These are phyloP conservation scores for Habroteleia sp. DNA, from an alignment of 2,888 invertebrate genomes.

Conservation along the genomic window DNA sequence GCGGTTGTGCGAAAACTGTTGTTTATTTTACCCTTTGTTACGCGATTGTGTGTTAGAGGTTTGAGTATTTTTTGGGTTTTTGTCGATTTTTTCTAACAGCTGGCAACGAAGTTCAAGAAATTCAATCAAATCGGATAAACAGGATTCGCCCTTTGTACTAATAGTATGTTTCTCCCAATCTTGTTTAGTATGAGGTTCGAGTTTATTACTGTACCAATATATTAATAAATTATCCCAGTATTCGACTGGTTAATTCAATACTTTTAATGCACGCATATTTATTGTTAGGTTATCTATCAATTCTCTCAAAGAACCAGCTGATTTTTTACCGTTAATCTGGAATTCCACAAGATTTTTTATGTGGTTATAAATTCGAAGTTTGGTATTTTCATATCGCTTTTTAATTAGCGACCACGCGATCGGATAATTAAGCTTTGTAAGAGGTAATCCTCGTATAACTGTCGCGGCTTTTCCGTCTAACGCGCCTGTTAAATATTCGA, in stretches of 20 bases:
- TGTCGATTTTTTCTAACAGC: background rate
- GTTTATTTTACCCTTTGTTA: background rate
- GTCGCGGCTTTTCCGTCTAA: no score
- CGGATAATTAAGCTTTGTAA: no score
- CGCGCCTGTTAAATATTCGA: no score
- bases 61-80: background rate
- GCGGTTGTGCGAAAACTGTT: background rate
- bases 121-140: background rate
- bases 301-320: background rate
- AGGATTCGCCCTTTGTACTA: no score
- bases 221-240: background rate
- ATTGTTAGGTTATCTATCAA: background rate
- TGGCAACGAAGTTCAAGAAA: background rate
- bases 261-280: background rate
- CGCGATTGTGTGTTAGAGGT: background rate
- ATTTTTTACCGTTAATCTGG: no score
- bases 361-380: background rate
- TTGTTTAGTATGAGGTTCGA: background rate
- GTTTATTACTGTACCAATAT: background rate
- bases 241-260: background rate
- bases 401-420: no score
- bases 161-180: background rate
- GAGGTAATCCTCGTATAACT: no score
- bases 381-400: no score
- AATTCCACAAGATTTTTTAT: conserved; percentile 49